Percentiles rank a stretch among this genome's conserved stretches.
Evolutionary conservation across 1,140 invertebrate species (phyloP).

Genomic region (Bombus superbus): DNA sequence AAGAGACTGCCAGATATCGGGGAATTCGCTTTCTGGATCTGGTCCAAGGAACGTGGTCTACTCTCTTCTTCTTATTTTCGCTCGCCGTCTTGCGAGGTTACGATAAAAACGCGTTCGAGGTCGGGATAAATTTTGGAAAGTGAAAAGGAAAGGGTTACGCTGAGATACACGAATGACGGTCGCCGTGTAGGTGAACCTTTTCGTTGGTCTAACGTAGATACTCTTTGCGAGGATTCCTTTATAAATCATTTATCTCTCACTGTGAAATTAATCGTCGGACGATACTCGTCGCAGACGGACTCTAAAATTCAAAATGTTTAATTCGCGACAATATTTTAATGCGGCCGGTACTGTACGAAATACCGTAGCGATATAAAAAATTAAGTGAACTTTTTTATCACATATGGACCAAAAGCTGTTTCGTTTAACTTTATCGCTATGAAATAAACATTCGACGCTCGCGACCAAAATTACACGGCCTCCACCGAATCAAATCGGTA

Average conservation of each 20-base stretch:
- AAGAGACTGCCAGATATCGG: constrained; percentile 13
- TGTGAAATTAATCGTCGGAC: not conserved
- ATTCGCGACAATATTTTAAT: not conserved
- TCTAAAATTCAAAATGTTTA: not conserved
- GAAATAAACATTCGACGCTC: not conserved
- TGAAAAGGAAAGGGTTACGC: not conserved
- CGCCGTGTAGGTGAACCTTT: not conserved
- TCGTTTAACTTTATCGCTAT: no score
- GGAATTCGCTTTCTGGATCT: constrained; percentile 40
- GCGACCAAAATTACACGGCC: not conserved
- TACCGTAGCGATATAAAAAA: not conserved
- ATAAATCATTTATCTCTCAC: not conserved
- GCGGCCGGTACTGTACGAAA: no score
- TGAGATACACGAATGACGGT: not conserved
- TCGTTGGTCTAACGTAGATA: not conserved
- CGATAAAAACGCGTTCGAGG: not conserved
- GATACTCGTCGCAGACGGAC: not conserved
- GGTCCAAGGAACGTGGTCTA: constrained; percentile 33
- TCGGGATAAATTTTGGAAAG: not conserved
- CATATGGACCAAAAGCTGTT: not conserved
- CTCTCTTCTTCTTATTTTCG: not conserved
- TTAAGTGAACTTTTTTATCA: not conserved
- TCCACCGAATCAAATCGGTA: not conserved
- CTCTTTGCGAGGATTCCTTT: not conserved
- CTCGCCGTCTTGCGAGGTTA: no score